Conservation (phyloP, 2,888 invertebrate genomes). For the Fragum sueziense region DNA sequence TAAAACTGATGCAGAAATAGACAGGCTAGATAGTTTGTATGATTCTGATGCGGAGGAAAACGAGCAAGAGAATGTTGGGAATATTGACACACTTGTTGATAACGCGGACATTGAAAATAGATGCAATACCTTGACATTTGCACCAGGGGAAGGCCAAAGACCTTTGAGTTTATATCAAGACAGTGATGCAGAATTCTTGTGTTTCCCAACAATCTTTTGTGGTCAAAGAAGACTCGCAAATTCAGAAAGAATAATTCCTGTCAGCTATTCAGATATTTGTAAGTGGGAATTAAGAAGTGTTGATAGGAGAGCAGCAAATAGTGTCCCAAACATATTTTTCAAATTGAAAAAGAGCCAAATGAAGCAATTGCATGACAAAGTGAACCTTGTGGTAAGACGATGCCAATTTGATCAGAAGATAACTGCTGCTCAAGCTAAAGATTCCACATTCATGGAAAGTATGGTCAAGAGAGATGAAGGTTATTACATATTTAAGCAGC, state of each 20-base stretch:
- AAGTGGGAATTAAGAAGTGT: slow-evolving; percentile 34
- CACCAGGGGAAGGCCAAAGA: slow-evolving; percentile 52
- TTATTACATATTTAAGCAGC: slow-evolving; percentile 71
- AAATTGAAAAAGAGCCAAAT: slow-evolving; percentile 7
- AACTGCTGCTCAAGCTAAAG: slow-evolving; percentile 35
- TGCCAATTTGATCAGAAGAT: slow-evolving; percentile 37
- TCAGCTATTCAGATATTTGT: slow-evolving; percentile 27
- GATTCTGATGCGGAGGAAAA: slow-evolving; percentile 40
- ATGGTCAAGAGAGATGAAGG: slow-evolving; percentile 72
- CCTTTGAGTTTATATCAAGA: slow-evolving; percentile 55
- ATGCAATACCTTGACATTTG: slow-evolving; percentile 45
- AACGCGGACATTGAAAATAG: slow-evolving; percentile 30
- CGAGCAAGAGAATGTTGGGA: slow-evolving; percentile 42
- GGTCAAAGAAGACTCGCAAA: slow-evolving; percentile 41
- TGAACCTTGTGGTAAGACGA: slow-evolving; percentile 43
- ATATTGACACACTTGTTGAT: slow-evolving; percentile 43
- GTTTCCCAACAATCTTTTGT: slow-evolving; percentile 55
- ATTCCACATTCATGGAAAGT: slow-evolving; percentile 19
- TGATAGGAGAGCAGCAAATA: slow-evolving; percentile 35
- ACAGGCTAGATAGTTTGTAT: background rate
- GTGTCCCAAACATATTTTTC: slow-evolving; percentile 51
- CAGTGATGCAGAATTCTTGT: slow-evolving; percentile 43
- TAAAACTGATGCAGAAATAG: background rate
- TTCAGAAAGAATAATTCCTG: slow-evolving; percentile 23
- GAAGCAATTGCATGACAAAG: slow-evolving; percentile 42